These are phyloP conservation scores for Platalea minor DNA, from an alignment of 2,797 vertebrate genomes.

Conservation along the genomic window DNA sequence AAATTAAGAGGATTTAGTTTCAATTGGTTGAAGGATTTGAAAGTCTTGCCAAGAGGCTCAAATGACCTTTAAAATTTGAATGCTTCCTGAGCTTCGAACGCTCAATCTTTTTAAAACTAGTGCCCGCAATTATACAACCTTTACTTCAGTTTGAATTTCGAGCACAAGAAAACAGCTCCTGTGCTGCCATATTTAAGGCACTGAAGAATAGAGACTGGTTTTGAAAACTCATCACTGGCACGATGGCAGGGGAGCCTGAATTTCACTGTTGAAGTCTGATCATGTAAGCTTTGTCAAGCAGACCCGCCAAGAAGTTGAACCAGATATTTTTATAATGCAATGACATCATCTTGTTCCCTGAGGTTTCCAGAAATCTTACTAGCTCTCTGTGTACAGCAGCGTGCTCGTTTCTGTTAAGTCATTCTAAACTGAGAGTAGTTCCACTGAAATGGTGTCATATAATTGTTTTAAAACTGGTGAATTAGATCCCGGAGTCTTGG, in stretches of 20 bases:
- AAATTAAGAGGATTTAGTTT: conserved; percentile 3
- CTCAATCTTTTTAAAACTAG: background rate
- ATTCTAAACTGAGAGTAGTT: background rate
- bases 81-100: background rate
- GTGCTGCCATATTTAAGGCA: background rate
- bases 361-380: conserved; percentile 15
- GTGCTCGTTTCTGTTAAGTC: background rate
- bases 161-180: background rate
- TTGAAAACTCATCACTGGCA: background rate
- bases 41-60: conserved; percentile 4
- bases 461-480: background rate
- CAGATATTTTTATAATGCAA: conserved; percentile 24
- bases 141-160: background rate
- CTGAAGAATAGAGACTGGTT: background rate
- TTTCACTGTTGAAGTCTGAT: background rate
- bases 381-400: background rate
- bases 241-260: background rate
- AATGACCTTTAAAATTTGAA: background rate
- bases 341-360: conserved; percentile 43
- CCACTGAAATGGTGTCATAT: background rate
- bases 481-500: background rate
- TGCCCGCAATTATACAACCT: background rate
- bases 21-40: conserved; percentile 12
- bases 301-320: background rate
- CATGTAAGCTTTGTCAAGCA: background rate